phyloP scores from a whole-genome alignment of 2,888 invertebrate genomes.

The Ctena decussata region DNA sequence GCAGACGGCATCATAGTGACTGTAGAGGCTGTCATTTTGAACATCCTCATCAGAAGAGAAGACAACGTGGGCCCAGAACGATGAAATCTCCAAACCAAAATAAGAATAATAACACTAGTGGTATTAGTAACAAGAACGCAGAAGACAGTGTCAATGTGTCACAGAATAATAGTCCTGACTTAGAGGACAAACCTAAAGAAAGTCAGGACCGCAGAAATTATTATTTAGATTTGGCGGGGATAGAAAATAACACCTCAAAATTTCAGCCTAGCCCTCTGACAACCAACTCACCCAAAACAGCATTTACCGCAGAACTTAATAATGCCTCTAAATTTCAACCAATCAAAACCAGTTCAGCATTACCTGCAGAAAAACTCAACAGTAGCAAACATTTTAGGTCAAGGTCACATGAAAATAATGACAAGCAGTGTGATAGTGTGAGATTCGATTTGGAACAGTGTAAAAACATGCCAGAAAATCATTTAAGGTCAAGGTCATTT shows the following conservation, averaged over 20 bases:
- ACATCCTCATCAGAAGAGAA: constrained; percentile 76
- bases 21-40: constrained; percentile 71
- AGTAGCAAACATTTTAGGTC: constrained; percentile 86
- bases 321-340: constrained; percentile 59
- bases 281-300: constrained; percentile 57
- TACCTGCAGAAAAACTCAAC: constrained; percentile 63
- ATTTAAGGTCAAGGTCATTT: constrained; percentile 78
- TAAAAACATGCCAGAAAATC: constrained; percentile 57
- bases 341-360: constrained; percentile 69
- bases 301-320: constrained; percentile 56
- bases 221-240: constrained; percentile 86
- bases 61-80: constrained; percentile 68
- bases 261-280: constrained; percentile 64
- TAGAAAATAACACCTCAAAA: constrained; percentile 84
- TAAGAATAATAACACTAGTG: constrained; percentile 24
- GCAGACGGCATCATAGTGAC: constrained; percentile 83
- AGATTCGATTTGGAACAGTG: constrained; percentile 70
- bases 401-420: constrained; percentile 86
- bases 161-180: constrained; percentile 47
- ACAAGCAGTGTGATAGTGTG: constrained; percentile 75
- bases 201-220: constrained; percentile 83
- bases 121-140: constrained; percentile 39
- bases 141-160: constrained; percentile 41
- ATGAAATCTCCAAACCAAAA: constrained; percentile 55
- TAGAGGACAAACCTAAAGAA: constrained; percentile 73